Evolutionary conservation across 92 coral and sea anemone genomes (phyloP).

Genomic region (Isaurus tuberculatus): DNA sequence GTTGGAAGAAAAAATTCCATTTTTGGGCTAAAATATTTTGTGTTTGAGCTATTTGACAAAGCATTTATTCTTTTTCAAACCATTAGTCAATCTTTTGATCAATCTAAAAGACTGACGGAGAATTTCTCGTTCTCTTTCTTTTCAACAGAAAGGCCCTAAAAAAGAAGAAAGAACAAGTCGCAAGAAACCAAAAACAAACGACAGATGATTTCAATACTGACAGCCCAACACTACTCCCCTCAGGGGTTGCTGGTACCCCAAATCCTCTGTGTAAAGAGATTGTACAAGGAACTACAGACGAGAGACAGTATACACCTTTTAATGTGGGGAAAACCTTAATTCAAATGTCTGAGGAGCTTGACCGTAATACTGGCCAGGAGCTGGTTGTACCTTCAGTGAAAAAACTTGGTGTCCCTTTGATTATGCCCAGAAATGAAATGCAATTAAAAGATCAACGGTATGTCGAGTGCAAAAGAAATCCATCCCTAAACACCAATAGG

Average conservation of each 20-base stretch:
- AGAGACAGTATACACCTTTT: slow-evolving; percentile 16
- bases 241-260: slow-evolving; percentile 6
- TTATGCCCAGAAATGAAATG: background rate
- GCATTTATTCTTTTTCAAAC: too few relatives aligned
- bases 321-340: slow-evolving; percentile 40
- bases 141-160: slow-evolving; percentile 21
- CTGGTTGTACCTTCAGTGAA: background rate
- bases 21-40: too few relatives aligned
- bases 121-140: too few relatives aligned
- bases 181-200: background rate
- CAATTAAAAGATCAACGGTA: slow-evolving; percentile 11
- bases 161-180: slow-evolving; percentile 9
- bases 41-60: too few relatives aligned
- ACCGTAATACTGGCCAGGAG: slow-evolving; percentile 5
- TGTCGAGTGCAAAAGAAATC: background rate
- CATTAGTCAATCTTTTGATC: too few relatives aligned
- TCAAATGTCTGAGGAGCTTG: slow-evolving; percentile 37
- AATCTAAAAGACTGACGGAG: too few relatives aligned
- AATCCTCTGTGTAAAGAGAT: slow-evolving; percentile 17
- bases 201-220: background rate
- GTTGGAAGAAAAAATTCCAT: too few relatives aligned
- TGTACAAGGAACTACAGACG: background rate
- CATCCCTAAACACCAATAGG: background rate
- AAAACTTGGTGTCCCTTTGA: slow-evolving; percentile 35
- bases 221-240: background rate